These are phyloP conservation scores for Dendrocopos noguchii DNA, from an alignment of 2,113 vertebrate species.

Conservation along the genomic window DNA sequence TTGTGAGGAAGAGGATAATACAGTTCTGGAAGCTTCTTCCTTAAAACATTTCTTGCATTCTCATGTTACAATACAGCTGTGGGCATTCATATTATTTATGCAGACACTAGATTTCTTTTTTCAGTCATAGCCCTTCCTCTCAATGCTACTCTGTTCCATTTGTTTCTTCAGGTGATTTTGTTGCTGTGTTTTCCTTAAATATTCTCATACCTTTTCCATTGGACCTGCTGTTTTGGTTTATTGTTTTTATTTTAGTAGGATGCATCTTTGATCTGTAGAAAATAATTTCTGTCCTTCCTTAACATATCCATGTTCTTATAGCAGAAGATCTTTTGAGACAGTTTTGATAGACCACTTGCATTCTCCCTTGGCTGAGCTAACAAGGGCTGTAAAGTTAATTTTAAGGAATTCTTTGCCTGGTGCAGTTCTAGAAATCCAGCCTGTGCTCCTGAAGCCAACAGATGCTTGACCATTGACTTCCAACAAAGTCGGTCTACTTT, in stretches of 20 bases:
- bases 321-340: neutral
- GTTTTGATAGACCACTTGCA: neutral
- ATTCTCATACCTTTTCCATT: neutral
- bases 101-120: neutral
- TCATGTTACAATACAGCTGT: neutral
- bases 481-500: constrained; percentile 5
- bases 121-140: neutral
- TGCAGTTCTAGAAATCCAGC: neutral
- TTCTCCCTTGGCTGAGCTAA: constrained; percentile 8
- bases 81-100: neutral
- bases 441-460: neutral
- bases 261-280: neutral
- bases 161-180: neutral
- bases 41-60: neutral
- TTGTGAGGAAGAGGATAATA: neutral
- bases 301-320: neutral
- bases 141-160: neutral
- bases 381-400: neutral
- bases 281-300: neutral
- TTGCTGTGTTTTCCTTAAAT: neutral
- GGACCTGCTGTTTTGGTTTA: neutral
- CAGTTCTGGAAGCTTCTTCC: neutral
- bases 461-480: neutral
- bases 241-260: neutral
- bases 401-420: neutral